These are phyloP conservation scores for Hydrotaea diabolus DNA, from an alignment of 2,888 invertebrate species.

Conservation along the genomic window DNA sequence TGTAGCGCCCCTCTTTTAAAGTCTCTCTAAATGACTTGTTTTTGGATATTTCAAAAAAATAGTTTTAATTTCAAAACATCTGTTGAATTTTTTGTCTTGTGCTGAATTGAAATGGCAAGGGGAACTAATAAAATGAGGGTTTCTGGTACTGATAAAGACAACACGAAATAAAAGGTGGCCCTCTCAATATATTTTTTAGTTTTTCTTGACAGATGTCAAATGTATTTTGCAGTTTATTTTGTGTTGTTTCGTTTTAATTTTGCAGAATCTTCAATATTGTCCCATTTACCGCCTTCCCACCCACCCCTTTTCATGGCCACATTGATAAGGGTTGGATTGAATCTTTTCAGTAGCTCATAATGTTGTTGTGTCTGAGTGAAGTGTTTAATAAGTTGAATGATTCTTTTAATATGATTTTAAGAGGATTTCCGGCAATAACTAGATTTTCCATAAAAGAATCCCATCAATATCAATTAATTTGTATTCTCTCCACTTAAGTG, in stretches of 20 bases:
- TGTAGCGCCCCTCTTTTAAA: not conserved
- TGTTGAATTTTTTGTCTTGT: not conserved
- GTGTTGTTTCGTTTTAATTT: too few species aligned
- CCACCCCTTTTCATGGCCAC: too few species aligned
- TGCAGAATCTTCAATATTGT: too few species aligned
- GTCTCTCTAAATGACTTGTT: not conserved
- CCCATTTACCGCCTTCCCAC: too few species aligned
- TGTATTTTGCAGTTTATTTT: too few species aligned
- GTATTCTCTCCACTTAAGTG: too few species aligned
- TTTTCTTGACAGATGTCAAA: slow-evolving; percentile 53
- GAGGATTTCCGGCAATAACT: not conserved
- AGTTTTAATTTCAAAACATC: not conserved
- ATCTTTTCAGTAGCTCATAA: too few species aligned
- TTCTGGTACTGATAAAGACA: not conserved
- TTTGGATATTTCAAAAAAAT: not conserved
- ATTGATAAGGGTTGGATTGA: too few species aligned
- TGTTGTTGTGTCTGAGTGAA: slow-evolving; percentile 14
- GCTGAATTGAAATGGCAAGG: too few species aligned
- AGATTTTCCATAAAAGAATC: too few species aligned
- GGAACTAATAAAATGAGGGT: not conserved
- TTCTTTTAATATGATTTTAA: slow-evolving; percentile 42
- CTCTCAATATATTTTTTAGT: not conserved
- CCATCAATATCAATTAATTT: too few species aligned
- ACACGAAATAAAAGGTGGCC: not conserved
- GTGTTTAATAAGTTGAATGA: slow-evolving; percentile 54